These are phyloP conservation scores for Gymnarchus niloticus DNA, from an alignment of 2,113 vertebrate genomes.

Conservation along the genomic window DNA sequence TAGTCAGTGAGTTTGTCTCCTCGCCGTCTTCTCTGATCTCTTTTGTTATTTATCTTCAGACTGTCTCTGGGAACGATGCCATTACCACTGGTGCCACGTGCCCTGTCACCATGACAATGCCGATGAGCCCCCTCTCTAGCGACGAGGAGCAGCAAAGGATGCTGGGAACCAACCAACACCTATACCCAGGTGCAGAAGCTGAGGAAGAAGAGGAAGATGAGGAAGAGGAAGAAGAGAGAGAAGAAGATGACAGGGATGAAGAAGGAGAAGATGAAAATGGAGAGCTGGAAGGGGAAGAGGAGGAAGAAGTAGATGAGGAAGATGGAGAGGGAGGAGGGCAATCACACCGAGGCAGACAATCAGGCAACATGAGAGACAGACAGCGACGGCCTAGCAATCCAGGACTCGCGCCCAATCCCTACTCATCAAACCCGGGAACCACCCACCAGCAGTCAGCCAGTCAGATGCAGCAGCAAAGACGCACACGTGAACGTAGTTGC, in stretches of 20 bases:
- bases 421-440: slow-evolving; percentile 60
- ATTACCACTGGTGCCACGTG: slow-evolving; percentile 62
- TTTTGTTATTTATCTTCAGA: slow-evolving; percentile 39
- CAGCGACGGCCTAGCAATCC: slow-evolving; percentile 52
- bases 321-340: slow-evolving; percentile 51
- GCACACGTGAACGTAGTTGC: slow-evolving; percentile 69
- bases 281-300: slow-evolving; percentile 58
- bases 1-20: neutral
- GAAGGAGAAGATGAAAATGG: slow-evolving; percentile 59
- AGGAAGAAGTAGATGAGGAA: slow-evolving; percentile 49
- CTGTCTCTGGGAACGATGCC: slow-evolving; percentile 61
- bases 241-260: slow-evolving; percentile 55
- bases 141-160: slow-evolving; percentile 85
- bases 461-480: slow-evolving; percentile 59
- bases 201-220: slow-evolving; percentile 81
- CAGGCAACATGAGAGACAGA: slow-evolving; percentile 50
- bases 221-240: slow-evolving; percentile 76
- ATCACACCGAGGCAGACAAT: slow-evolving; percentile 50
- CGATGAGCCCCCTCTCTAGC: slow-evolving; percentile 83
- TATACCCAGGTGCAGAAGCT: slow-evolving; percentile 68
- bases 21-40: slow-evolving; percentile 10
- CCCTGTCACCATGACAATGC: slow-evolving; percentile 82
- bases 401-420: slow-evolving; percentile 58
- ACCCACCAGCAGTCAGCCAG: slow-evolving; percentile 58
- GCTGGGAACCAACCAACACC: slow-evolving; percentile 68